Conservation (phyloP, 2,113 vertebrate species). For the Actenoides lindsayi region DNA sequence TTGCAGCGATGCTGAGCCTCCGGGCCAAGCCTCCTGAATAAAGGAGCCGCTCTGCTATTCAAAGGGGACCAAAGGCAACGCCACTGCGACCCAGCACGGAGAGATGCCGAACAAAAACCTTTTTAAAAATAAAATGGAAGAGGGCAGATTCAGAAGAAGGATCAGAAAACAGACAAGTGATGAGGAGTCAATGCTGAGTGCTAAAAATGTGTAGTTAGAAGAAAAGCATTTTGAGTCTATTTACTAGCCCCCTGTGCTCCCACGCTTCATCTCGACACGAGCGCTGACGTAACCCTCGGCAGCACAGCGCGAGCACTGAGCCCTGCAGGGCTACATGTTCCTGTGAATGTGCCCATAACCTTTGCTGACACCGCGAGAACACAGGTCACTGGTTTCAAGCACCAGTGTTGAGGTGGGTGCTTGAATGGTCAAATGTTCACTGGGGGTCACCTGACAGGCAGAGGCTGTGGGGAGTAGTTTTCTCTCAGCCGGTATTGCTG, state of each 20-base stretch:
- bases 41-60: constrained; percentile 28
- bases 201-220: background rate
- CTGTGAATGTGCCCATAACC: background rate
- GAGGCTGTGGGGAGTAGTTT: background rate
- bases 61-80: constrained; percentile 40
- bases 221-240: constrained; percentile 19
- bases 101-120: background rate
- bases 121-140: constrained; percentile 22
- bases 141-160: constrained; percentile 4
- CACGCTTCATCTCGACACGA: background rate
- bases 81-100: background rate
- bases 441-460: fast-evolving
- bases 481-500: background rate
- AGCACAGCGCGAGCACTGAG: background rate
- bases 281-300: background rate
- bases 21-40: constrained; percentile 18
- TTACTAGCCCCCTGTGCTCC: constrained; percentile 10
- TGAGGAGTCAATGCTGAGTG: background rate
- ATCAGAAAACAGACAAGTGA: background rate
- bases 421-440: fast-evolving
- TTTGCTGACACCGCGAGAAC: background rate
- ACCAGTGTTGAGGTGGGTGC: fast-evolving
- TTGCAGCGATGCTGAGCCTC: background rate
- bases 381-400: background rate
- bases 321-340: background rate